phyloP scores from a whole-genome alignment of 1,140 invertebrate genomes.

The Ericerus pela region DNA sequence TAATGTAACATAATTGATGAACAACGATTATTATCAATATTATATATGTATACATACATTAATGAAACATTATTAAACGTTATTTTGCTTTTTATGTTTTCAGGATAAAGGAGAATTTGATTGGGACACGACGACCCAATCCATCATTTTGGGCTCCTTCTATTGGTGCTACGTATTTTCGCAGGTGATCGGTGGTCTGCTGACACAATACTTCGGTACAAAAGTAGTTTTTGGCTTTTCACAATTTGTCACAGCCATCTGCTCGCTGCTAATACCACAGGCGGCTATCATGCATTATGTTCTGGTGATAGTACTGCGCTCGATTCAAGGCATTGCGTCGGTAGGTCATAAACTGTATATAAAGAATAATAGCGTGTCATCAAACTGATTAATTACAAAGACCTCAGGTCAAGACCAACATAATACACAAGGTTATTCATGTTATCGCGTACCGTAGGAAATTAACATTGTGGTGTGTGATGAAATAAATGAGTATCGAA shows the following conservation, averaged over 20 bases:
- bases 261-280: constrained; percentile 47
- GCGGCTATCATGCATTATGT: constrained; percentile 45
- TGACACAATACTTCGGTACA: constrained; percentile 65
- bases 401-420: too few species aligned
- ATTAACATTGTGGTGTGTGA: too few species aligned
- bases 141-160: constrained; percentile 47
- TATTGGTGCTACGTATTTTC: constrained; percentile 58
- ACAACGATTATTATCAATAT: too few species aligned
- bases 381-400: too few species aligned
- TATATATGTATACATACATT: too few species aligned
- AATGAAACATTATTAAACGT: too few species aligned
- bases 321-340: constrained; percentile 50
- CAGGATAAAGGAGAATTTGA: constrained; percentile 39
- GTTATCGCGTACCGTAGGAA: too few species aligned
- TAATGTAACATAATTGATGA: too few species aligned
- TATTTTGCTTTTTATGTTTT: too few species aligned
- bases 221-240: constrained; percentile 60
- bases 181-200: constrained; percentile 50
- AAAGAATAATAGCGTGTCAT: too few species aligned
- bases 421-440: too few species aligned
- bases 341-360: constrained; percentile 30
- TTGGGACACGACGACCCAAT: constrained; percentile 43
- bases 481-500: too few species aligned
- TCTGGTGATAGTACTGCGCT: constrained; percentile 43
- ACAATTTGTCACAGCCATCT: constrained; percentile 48